Evolutionary conservation across 92 coral and sea anemone genomes (phyloP).

Genomic region (Virgularia gustaviana): DNA sequence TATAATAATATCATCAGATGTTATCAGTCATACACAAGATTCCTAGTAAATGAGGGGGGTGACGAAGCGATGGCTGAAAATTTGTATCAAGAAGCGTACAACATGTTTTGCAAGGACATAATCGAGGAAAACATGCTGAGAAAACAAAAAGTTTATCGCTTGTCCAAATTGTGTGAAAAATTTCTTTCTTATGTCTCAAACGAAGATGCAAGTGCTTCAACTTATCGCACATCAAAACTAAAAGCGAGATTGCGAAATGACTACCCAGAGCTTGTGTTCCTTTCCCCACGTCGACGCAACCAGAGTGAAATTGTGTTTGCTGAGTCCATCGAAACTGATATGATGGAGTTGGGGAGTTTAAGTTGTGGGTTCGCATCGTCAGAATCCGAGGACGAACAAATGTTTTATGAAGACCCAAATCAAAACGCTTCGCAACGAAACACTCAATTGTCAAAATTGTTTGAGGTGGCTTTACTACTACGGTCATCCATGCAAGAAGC

Average conservation of each 20-base stretch:
- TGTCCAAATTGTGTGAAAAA: conserved; percentile 9
- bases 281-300: conserved; percentile 3
- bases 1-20: background rate
- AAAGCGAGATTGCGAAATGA: conserved; percentile 8
- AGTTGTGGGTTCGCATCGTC: conserved; percentile 1
- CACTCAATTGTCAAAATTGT: conserved; percentile 4
- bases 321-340: background rate
- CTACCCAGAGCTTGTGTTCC: conserved; percentile 12
- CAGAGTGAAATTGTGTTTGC: conserved; percentile 1
- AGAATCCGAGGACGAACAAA: conserved; percentile 15
- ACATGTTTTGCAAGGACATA: conserved; percentile 14
- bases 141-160: conserved; percentile 8
- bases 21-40: conserved; percentile 16
- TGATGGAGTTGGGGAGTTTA: conserved; percentile 3
- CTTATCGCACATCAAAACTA: conserved; percentile 15
- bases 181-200: conserved; percentile 7
- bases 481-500: conserved; percentile 12
- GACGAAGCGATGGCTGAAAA: conserved; percentile 9
- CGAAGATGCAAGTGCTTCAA: background rate
- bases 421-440: conserved; percentile 2
- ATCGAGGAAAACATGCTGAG: conserved; percentile 9
- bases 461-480: conserved; percentile 11
- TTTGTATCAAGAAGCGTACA: conserved; percentile 1
- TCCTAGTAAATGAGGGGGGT: background rate
- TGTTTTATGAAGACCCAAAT: background rate